These are phyloP conservation scores for Pterocles burchelli DNA, from an alignment of 2,113 vertebrate species.

Conservation along the genomic window DNA sequence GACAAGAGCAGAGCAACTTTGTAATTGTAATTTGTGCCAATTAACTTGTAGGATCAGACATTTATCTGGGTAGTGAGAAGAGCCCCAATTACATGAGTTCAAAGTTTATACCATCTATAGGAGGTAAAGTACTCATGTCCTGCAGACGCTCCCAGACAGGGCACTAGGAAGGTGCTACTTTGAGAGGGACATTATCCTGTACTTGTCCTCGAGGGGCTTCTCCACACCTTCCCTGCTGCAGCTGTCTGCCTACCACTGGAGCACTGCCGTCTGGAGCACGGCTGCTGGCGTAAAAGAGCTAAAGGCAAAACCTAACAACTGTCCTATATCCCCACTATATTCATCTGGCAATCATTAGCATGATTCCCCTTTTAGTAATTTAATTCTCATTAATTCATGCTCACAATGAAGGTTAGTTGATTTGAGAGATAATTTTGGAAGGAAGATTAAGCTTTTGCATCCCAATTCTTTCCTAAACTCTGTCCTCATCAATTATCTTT, in stretches of 20 bases:
- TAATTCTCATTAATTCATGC: neutral
- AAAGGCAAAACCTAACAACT: neutral
- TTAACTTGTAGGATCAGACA: neutral
- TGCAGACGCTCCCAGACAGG: neutral
- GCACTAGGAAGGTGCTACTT: neutral
- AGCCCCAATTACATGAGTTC: neutral
- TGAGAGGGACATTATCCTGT: neutral
- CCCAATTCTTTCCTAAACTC: neutral
- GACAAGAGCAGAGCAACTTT: neutral
- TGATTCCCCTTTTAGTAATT: neutral
- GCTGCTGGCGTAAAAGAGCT: neutral
- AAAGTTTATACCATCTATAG: neutral
- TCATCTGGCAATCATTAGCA: neutral
- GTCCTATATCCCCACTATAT: neutral
- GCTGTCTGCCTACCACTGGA: neutral
- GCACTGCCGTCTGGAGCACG: fast-evolving
- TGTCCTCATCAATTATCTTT: neutral
- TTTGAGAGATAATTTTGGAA: neutral
- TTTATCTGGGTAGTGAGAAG: conserved; percentile 35
- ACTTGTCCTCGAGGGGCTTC: neutral
- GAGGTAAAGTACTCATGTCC: neutral
- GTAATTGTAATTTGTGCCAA: conserved; percentile 22
- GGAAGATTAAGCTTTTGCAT: neutral
- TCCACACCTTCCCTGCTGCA: neutral
- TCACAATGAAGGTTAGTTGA: conserved; percentile 8